phyloP scores from a whole-genome alignment of 1,140 invertebrate species.

The Drosophila pallidifrons region DNA sequence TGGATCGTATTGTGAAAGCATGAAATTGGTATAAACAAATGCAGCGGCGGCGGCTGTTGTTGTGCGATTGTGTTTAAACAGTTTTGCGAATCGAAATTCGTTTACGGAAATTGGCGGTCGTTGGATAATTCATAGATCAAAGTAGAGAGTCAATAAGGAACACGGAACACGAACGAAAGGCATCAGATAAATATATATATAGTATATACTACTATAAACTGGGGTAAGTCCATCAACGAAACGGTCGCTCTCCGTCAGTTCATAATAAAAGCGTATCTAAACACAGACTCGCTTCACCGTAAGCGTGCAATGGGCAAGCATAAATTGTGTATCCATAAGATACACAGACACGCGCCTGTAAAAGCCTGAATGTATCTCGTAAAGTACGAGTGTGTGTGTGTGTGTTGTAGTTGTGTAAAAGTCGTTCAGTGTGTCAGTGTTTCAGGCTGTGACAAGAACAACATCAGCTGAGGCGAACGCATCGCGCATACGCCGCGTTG shows the following conservation, averaged over 20 bases:
- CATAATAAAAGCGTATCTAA: conserved; percentile 26
- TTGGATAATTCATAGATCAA: conserved; percentile 14
- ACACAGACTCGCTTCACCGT: conserved; percentile 14
- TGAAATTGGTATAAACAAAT: conserved; percentile 49
- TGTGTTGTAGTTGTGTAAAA: conserved; percentile 43
- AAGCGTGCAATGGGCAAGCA: conserved; percentile 67
- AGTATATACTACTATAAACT: conserved; percentile 41
- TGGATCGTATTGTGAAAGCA: conserved; percentile 23
- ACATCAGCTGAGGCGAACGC: conserved; percentile 61
- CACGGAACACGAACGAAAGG: neutral
- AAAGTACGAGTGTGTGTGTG: conserved; percentile 8
- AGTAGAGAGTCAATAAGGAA: neutral
- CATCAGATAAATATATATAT: neutral
- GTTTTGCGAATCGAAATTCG: conserved; percentile 17
- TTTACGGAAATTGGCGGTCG: conserved; percentile 32
- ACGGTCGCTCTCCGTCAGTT: too few relatives aligned
- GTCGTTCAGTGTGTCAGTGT: conserved; percentile 82
- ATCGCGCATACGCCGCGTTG: conserved; percentile 80
- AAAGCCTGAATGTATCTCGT: conserved; percentile 18
- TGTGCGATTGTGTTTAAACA: conserved; percentile 22
- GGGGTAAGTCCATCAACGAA: conserved; percentile 55
- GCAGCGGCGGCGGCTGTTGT: neutral
- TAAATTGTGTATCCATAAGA: conserved; percentile 82
- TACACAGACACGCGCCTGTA: conserved; percentile 59
- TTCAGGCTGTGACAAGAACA: conserved; percentile 51